A percentile compares a stretch with the other conserved stretches of the same genome.
phyloP scores from a whole-genome alignment of 2,113 vertebrate genomes.

The Seriola aureovittata region DNA sequence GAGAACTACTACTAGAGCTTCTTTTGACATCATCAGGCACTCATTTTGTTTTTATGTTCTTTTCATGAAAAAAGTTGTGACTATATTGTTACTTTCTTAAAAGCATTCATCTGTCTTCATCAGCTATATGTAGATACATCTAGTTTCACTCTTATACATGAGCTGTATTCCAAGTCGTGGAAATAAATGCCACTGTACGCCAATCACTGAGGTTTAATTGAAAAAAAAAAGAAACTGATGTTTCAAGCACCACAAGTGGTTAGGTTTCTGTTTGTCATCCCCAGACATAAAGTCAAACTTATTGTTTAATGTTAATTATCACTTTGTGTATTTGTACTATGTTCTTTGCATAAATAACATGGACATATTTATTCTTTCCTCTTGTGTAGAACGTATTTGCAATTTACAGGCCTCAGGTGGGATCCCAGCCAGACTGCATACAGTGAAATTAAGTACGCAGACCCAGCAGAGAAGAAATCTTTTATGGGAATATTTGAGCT shows the following conservation, averaged over 20 bases:
- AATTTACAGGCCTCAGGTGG: not conserved
- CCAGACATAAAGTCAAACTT: conserved; percentile 4
- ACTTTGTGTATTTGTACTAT: not conserved
- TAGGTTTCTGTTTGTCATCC: not conserved
- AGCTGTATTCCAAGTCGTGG: not conserved
- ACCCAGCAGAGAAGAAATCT: not conserved
- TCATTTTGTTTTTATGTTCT: not conserved
- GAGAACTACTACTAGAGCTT: not conserved
- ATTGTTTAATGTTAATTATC: not conserved
- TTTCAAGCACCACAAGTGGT: not conserved
- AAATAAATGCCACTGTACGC: not conserved
- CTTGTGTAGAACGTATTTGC: not conserved
- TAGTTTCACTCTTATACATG: not conserved
- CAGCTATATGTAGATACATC: not conserved
- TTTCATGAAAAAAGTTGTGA: not conserved
- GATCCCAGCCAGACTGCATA: not conserved
- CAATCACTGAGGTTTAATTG: not conserved
- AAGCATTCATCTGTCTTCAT: not conserved
- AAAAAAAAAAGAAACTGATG: not conserved
- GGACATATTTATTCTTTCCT: conserved; percentile 9
- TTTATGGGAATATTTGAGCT: not conserved
- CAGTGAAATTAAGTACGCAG: not conserved
- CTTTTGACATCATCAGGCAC: not conserved
- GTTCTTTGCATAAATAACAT: not conserved
- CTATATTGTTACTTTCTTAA: not conserved